Percentiles rank a stretch among this genome's conserved stretches.
Conservation (phyloP, 2,888 invertebrate genomes). For the Rotaria socialis region DNA sequence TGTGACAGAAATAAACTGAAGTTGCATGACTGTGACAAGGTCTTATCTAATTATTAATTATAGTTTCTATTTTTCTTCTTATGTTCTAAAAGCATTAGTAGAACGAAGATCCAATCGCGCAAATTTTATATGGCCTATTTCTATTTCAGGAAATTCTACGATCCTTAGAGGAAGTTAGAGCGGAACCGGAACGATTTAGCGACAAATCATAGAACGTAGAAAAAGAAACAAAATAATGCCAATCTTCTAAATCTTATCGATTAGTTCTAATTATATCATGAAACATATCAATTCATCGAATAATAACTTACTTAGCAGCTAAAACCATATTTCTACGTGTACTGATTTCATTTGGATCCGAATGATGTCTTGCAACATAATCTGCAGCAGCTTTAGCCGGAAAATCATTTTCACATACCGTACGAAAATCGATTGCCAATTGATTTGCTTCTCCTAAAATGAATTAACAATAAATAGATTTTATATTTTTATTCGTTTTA, state of each 20-base stretch:
- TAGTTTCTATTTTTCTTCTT: too few relatives aligned
- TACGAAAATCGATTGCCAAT: constrained; percentile 92
- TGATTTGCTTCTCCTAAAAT: constrained; percentile 86
- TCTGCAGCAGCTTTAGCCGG: constrained; percentile 93
- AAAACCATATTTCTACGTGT: constrained; percentile 66
- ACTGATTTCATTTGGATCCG: constrained; percentile 56
- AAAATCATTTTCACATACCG: constrained; percentile 97
- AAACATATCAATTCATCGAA: background rate
- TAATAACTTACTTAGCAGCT: constrained; percentile 74
- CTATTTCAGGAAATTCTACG: background rate
- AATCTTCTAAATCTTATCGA: background rate
- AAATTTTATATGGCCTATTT: background rate
- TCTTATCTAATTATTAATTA: too few relatives aligned
- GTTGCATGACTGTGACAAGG: background rate
- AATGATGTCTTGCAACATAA: constrained; percentile 77
- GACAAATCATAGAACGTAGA: background rate
- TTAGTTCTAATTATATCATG: constrained; percentile 8
- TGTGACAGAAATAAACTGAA: background rate
- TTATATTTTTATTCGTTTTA: background rate
- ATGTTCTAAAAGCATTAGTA: background rate
- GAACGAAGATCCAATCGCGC: background rate
- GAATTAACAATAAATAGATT: background rate
- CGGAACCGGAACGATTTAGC: constrained; percentile 10
- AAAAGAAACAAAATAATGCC: background rate
- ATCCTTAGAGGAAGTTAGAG: background rate